These are phyloP conservation scores for Thunnus thynnus DNA, from an alignment of 2,113 vertebrate genomes.

Conservation along the genomic window DNA sequence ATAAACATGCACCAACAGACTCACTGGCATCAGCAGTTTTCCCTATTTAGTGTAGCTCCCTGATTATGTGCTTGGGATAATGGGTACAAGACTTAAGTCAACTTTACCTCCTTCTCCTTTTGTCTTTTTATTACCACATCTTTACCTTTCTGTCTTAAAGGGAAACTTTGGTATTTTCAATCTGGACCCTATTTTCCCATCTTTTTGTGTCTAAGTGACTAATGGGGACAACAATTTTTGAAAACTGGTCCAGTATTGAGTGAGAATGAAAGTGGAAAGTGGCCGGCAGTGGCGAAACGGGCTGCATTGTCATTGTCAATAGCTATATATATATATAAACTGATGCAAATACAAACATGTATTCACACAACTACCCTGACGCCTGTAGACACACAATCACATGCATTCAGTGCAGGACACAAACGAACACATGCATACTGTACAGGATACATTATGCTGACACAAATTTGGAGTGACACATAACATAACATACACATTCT, in stretches of 20 bases:
- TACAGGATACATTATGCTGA: neutral
- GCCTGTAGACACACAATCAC: neutral
- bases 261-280: no score
- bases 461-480: slow-evolving; percentile 12
- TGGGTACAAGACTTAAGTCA: slow-evolving; percentile 1
- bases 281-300: no score
- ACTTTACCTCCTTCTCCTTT: neutral
- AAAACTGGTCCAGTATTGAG: no score
- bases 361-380: neutral
- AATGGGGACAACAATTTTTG: no score
- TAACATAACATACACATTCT: neutral
- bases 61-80: slow-evolving; percentile 40
- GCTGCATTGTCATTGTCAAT: no score
- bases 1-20: neutral
- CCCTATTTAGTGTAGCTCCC: neutral
- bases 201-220: no score
- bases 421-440: neutral
- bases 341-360: neutral
- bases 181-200: no score
- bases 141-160: no score
- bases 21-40: slow-evolving; percentile 57
- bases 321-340: no score
- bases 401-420: neutral
- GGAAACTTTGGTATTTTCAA: no score
- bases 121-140: no score